These are phyloP conservation scores for Trichopria drosophilae DNA, from an alignment of 2,888 invertebrate genomes.

Conservation along the genomic window DNA sequence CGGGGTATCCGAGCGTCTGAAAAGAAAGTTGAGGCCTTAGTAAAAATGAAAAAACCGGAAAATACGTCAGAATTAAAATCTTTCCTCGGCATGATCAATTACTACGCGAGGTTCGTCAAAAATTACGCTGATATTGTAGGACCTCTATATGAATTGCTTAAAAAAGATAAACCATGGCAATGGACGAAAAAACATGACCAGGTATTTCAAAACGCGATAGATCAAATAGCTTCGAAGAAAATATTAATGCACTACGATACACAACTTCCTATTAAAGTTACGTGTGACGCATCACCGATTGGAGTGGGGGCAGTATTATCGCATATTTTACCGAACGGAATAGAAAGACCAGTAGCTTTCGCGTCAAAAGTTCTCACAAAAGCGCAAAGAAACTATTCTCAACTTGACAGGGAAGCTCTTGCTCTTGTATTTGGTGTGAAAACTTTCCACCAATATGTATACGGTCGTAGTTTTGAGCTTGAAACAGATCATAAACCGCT, in stretches of 20 bases:
- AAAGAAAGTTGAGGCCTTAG: conserved; percentile 32
- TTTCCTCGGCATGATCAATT: conserved; percentile 34
- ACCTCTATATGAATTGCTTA: conserved; percentile 26
- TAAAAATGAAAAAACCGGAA: conserved; percentile 19
- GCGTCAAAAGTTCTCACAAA: conserved; percentile 29
- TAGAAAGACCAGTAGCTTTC: conserved; percentile 47
- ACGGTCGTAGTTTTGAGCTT: conserved; percentile 27
- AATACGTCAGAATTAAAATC: conserved; percentile 24
- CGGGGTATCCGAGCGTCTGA: conserved; percentile 24
- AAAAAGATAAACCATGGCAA: conserved; percentile 21
- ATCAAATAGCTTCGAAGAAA: conserved; percentile 4
- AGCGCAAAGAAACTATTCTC: conserved; percentile 26
- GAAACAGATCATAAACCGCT: conserved; percentile 34
- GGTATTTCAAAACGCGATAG: conserved; percentile 16
- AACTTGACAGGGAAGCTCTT: conserved; percentile 32
- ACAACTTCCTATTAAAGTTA: conserved; percentile 15
- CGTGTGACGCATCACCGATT: conserved; percentile 15
- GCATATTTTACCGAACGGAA: too few species aligned
- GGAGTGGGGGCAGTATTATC: conserved; percentile 26
- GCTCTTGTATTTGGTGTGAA: conserved; percentile 32
- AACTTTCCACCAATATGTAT: conserved; percentile 32
- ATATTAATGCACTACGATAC: conserved; percentile 19
- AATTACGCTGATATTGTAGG: conserved; percentile 28
- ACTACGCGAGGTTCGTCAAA: conserved; percentile 33
- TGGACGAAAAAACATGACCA: conserved; percentile 22